A percentile compares a stretch with the other conserved stretches of the same genome.
Conservation (phyloP, 2,888 invertebrate species). For the Ephialtes manifestator region DNA sequence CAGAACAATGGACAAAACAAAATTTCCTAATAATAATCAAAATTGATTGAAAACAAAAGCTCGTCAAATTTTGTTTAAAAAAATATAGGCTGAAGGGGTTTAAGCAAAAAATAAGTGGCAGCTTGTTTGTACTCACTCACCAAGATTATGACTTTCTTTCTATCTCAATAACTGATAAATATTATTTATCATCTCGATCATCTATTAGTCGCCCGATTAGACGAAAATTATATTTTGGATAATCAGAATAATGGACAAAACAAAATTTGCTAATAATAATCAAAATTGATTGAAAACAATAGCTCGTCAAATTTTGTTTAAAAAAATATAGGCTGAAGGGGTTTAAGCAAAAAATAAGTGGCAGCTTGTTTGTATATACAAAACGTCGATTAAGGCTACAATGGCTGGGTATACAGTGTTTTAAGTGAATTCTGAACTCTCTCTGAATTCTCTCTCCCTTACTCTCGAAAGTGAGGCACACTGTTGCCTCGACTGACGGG, state of each 20-base stretch:
- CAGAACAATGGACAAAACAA: neutral
- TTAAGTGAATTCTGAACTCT: constrained; percentile 59
- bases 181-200: no score
- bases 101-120: neutral
- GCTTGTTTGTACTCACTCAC: no score
- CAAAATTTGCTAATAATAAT: neutral
- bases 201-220: no score
- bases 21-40: neutral
- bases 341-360: no score
- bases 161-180: neutral
- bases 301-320: no score
- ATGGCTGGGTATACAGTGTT: constrained; percentile 47
- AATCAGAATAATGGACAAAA: no score
- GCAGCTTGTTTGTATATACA: constrained; percentile 46
- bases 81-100: neutral
- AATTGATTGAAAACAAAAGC: neutral
- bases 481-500: constrained; percentile 53
- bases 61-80: neutral
- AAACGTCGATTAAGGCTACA: constrained; percentile 56
- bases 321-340: no score
- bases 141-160: neutral
- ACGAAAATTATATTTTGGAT: no score
- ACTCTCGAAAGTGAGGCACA: constrained; percentile 14
- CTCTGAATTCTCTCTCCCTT: neutral
- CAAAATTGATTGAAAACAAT: neutral